Evolutionary conservation across 2,113 vertebrate genomes (phyloP), one percentile per base, ranked within the genome.

Genomic region (Vicugna pacos): DNA sequence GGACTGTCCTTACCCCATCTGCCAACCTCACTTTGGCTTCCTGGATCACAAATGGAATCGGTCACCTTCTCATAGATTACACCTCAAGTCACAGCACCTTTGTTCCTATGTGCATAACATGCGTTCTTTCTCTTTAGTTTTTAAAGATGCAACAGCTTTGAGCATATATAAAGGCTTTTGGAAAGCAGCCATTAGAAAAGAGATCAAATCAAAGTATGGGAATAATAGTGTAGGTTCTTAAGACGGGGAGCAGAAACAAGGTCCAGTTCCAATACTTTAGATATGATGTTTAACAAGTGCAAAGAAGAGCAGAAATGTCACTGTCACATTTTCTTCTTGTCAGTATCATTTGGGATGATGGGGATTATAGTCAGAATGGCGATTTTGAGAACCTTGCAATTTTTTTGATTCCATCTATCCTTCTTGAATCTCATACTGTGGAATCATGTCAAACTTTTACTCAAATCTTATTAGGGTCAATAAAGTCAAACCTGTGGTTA

Each of bases 271-370:
- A 75, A 15, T 56, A 69, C 22, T 70, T 93, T 60, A 76, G 14
- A 46, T 85, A 10, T 38, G 8, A 70, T 69, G 35, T 48, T 16
- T 96, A 87, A 81, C 67, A 89, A 60, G 32, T 64, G 20, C 22
- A 89, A 65, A 85, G 62, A 91, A 75, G 72, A 95, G 58, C 8
- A 72, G 35, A 10, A 50, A 48, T 72, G 20, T 80, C 69, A 42
- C 54, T 64, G 50, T 67, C 48, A 93, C 35, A 73, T 76, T 95
- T 91, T 96, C n/a, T 65, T 92, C 72, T 94, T 67, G 77, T 81
- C 24, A 65, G 52, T 96, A 70, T 76, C 67, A 80, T 48, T 86
- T 92, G 83, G 52, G 52, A 89, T 89, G 96, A 81, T 75, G 65
- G 32, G 42, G 62, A 73, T 80, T 84, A 80, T 58, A 93, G 92